phyloP scores from a whole-genome alignment of 2,888 invertebrate species.

The Amphipyra berbera region DNA sequence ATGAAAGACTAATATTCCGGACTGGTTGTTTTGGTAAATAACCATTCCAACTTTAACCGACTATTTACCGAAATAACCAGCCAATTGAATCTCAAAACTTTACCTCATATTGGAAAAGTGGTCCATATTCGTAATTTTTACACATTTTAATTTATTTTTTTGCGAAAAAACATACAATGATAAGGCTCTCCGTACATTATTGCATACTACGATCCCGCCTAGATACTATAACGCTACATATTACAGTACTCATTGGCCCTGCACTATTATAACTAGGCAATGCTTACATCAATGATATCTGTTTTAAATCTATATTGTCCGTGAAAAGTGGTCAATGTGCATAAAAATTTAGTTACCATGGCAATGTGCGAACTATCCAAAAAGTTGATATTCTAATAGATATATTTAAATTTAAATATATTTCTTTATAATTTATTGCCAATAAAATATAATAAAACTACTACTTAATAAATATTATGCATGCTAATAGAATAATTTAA shows the following conservation, averaged over 20 bases:
- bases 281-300: slow-evolving; percentile 69
- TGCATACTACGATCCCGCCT: slow-evolving; percentile 65
- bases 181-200: slow-evolving; percentile 61
- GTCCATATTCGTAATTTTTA: not conserved
- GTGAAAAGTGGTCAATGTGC: slow-evolving; percentile 39
- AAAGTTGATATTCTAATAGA: slow-evolving; percentile 10
- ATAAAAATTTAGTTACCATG: slow-evolving; percentile 1
- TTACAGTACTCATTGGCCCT: slow-evolving; percentile 78
- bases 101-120: not conserved
- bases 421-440: slow-evolving; percentile 26
- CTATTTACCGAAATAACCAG: not conserved
- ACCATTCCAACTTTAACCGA: not conserved
- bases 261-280: slow-evolving; percentile 69
- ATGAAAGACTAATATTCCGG: not conserved
- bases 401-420: slow-evolving; percentile 21
- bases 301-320: slow-evolving; percentile 47
- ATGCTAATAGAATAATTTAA: slow-evolving; percentile 20
- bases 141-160: not conserved
- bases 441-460: slow-evolving; percentile 14
- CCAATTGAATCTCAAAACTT: not conserved
- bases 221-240: slow-evolving; percentile 60
- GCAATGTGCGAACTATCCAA: slow-evolving; percentile 15
- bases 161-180: slow-evolving; percentile 62
- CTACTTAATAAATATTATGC: slow-evolving; percentile 11
- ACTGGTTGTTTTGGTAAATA: not conserved